A percentile compares a stretch with the other conserved stretches of the same genome.
These are phyloP conservation scores for Lethenteron camtschaticum DNA, from an alignment of 2,113 vertebrate species.

Conservation along the genomic window DNA sequence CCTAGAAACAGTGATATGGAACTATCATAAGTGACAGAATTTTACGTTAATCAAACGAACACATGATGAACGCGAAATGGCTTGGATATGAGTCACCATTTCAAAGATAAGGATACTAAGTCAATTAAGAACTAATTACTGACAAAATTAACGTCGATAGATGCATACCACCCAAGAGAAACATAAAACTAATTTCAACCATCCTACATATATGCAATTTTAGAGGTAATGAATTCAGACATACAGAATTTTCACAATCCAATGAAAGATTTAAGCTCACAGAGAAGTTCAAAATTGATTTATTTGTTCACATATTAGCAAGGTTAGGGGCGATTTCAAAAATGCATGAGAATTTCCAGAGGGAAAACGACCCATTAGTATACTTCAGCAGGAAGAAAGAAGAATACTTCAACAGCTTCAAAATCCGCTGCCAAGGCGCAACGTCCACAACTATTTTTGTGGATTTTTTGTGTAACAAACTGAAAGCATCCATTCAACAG, in stretches of 20 bases:
- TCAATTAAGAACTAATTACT: not conserved
- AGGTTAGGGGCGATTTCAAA: slow-evolving; percentile 15
- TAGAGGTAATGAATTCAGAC: not conserved
- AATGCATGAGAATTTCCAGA: slow-evolving; percentile 17
- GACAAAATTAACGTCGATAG: no score
- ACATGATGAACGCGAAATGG: accelerated
- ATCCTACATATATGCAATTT: slow-evolving; percentile 16
- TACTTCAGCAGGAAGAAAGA: slow-evolving; percentile 21
- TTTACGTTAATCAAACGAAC: slow-evolving; percentile 10
- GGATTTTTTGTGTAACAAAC: slow-evolving; percentile 23
- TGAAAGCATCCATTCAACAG: slow-evolving; percentile 14
- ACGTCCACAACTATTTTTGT: slow-evolving; percentile 21
- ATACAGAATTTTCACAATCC: no score
- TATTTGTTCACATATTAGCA: slow-evolving; percentile 19
- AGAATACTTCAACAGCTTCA: slow-evolving; percentile 23
- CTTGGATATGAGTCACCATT: accelerated
- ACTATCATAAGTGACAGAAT: accelerated
- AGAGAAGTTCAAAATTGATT: slow-evolving; percentile 15
- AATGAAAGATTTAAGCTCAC: not conserved
- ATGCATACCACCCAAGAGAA: slow-evolving; percentile 7
- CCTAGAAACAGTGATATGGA: not conserved
- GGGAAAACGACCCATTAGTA: slow-evolving; percentile 14
- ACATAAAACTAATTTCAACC: slow-evolving; percentile 13
- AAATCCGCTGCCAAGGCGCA: slow-evolving; percentile 20
- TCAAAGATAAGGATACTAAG: not conserved